Percentiles rank a stretch among this genome's conserved stretches.
Conservation (phyloP, 2,888 invertebrate species). For the Galeruca laticollis region DNA sequence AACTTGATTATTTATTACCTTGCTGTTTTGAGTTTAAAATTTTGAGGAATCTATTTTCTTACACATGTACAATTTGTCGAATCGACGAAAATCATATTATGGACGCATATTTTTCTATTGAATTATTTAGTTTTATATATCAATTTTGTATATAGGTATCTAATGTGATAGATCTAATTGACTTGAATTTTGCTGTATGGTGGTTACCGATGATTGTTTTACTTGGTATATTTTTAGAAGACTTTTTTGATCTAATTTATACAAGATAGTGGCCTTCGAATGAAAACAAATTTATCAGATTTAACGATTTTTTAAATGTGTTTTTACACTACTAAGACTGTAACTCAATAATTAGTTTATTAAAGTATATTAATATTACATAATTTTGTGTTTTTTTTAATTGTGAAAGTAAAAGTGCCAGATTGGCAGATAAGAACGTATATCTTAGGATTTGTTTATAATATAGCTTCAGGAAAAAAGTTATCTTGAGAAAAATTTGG, state of each 20-base stretch:
- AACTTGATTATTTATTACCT: slow-evolving; percentile 56
- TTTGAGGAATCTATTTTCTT: slow-evolving; percentile 24
- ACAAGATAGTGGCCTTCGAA: slow-evolving; percentile 24
- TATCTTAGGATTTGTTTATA: too few species aligned
- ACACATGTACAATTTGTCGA: slow-evolving; percentile 32
- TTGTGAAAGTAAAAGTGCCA: too few species aligned
- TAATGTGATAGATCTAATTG: slow-evolving; percentile 41
- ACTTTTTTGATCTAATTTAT: slow-evolving; percentile 20
- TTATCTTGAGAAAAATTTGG: too few species aligned
- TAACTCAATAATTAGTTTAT: slow-evolving; percentile 32
- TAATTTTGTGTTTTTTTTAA: background rate
- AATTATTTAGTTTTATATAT: slow-evolving; percentile 42
- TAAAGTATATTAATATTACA: slow-evolving; percentile 28
- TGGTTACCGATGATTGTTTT: slow-evolving; percentile 27
- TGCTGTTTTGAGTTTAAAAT: slow-evolving; percentile 26
- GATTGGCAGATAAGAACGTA: too few species aligned
- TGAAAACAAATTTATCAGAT: slow-evolving; percentile 15
- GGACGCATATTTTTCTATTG: slow-evolving; percentile 39
- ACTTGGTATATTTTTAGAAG: slow-evolving; percentile 28
- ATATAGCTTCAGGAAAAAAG: too few species aligned
- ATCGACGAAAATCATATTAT: slow-evolving; percentile 40
- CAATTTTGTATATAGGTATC: slow-evolving; percentile 42
- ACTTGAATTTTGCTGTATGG: slow-evolving; percentile 18
- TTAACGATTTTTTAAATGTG: slow-evolving; percentile 26
- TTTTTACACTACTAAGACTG: slow-evolving; percentile 34